Evolutionary conservation across 2,888 invertebrate genomes (phyloP).

Genomic region (Cinara cedri): DNA sequence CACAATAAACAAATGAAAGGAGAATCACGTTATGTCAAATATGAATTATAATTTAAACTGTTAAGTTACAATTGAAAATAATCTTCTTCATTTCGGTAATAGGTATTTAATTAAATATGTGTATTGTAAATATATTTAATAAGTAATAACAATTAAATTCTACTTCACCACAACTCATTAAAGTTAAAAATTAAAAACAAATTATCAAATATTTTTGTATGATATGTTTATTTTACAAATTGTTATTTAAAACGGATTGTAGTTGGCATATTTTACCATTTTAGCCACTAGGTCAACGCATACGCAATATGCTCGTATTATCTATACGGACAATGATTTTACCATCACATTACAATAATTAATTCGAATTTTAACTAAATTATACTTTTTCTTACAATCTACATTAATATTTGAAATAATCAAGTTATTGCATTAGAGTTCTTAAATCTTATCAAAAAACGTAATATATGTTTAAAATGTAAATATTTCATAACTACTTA

Average conservation of each 20-base stretch:
- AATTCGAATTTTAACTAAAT: not conserved
- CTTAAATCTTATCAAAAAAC: too few species aligned
- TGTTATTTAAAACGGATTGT: not conserved
- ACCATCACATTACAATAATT: slow-evolving; percentile 1
- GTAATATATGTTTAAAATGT: too few species aligned
- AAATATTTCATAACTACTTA: too few species aligned
- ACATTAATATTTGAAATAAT: too few species aligned
- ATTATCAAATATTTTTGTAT: not conserved
- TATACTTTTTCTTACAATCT: too few species aligned
- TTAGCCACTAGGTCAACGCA: slow-evolving; percentile 25
- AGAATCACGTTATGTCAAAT: not conserved
- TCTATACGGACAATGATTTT: slow-evolving; percentile 12
- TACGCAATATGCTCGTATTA: not conserved
- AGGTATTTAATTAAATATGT: not conserved
- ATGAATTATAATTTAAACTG: not conserved
- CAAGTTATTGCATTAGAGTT: too few species aligned
- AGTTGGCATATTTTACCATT: not conserved
- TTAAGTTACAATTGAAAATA: slow-evolving; percentile 17
- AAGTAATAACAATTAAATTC: not conserved
- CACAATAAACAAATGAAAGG: slow-evolving; percentile 21
- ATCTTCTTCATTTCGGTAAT: too few species aligned
- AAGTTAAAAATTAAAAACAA: not conserved
- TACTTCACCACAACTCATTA: not conserved
- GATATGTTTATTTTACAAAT: not conserved
- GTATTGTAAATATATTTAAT: too few species aligned